Conservation (phyloP, 2,113 vertebrate genomes). For the Chinchilla lanigera region DNA sequence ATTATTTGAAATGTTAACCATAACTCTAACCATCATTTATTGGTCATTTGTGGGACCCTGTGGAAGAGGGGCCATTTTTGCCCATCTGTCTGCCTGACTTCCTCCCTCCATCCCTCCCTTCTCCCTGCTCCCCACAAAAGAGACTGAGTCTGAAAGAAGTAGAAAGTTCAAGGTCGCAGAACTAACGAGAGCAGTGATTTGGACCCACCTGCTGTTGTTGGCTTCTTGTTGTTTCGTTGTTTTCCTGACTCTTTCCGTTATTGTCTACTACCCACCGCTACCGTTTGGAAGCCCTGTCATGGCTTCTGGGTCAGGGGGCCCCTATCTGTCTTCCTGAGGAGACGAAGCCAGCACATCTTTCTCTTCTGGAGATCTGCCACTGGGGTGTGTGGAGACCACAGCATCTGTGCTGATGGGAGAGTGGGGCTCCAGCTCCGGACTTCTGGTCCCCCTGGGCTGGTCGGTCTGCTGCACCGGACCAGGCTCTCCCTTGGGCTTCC, state of each 20-base stretch:
- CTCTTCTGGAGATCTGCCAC: not conserved
- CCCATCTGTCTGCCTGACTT: not conserved
- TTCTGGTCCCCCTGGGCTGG: not conserved
- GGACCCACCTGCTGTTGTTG: not conserved
- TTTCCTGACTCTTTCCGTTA: not conserved
- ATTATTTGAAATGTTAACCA: not conserved
- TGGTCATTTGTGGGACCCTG: not conserved
- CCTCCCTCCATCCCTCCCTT: not conserved
- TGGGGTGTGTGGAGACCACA: not conserved
- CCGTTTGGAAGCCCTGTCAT: not conserved
- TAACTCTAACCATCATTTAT: not conserved
- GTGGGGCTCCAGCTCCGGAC: fast-evolving
- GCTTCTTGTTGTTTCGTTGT: not conserved
- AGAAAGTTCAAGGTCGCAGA: not conserved
- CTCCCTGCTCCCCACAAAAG: not conserved
- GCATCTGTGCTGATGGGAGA: too few species aligned
- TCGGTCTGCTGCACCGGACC: not conserved
- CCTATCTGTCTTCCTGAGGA: not conserved
- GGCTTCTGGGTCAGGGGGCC: not conserved
- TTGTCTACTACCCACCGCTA: not conserved
- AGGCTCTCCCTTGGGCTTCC: not conserved
- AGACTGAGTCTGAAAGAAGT: not conserved
- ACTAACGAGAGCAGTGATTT: not conserved
- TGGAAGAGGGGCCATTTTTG: not conserved
- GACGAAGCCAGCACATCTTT: not conserved